Evolutionary conservation across 2,797 vertebrate genomes (phyloP).

Genomic region (Ammospiza maritima): DNA sequence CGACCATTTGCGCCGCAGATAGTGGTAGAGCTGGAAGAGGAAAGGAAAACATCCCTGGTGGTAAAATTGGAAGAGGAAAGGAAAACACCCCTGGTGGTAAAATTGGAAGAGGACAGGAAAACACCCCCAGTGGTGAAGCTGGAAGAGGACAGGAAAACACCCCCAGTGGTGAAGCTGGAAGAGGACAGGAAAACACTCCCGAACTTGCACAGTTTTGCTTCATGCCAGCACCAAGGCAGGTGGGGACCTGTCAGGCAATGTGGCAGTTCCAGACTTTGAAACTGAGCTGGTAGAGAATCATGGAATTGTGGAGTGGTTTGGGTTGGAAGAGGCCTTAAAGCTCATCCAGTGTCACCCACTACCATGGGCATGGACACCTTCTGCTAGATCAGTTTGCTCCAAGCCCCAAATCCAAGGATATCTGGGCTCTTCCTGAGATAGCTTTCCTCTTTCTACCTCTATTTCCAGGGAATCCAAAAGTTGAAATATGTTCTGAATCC

Average conservation of each 20-base stretch:
- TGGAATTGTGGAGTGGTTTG: neutral
- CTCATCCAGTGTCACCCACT: neutral
- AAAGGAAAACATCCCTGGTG: neutral
- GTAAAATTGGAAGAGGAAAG: neutral
- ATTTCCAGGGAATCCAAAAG: neutral
- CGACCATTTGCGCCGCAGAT: accelerated
- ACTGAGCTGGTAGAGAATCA: accelerated
- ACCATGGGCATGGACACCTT: no score
- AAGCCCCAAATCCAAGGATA: neutral
- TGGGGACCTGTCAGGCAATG: neutral
- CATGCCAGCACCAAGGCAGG: accelerated
- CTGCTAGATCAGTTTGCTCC: neutral
- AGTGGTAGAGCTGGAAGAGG: neutral
- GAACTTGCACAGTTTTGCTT: accelerated
- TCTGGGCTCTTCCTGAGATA: neutral
- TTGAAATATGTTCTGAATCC: neutral
- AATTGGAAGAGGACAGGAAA: neutral
- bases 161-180: neutral
- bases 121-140: neutral
- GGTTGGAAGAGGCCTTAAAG: neutral
- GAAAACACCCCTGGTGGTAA: accelerated
- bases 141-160: neutral
- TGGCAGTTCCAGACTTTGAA: neutral
- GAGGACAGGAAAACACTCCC: no score
- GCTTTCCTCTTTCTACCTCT: neutral